Conservation (phyloP, 1,140 invertebrate genomes). For the Caenorhabditis inopinata region DNA sequence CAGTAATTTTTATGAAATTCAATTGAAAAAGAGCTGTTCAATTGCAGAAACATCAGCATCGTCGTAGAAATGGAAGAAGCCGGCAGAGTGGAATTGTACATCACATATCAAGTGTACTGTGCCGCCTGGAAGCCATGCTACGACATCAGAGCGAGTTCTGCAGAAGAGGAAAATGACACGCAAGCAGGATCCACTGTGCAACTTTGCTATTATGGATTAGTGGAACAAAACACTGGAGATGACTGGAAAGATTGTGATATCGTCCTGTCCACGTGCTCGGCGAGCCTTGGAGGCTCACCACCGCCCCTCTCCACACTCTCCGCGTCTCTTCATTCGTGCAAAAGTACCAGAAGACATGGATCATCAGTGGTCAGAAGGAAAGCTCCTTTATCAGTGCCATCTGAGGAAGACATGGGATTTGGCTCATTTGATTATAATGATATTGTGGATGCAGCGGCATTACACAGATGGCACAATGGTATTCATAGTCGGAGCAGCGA, state of each 20-base stretch:
- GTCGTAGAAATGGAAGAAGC: slow-evolving; percentile 54
- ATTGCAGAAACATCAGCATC: slow-evolving; percentile 56
- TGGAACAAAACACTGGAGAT: slow-evolving; percentile 68
- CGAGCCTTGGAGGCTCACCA: slow-evolving; percentile 67
- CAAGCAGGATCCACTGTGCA: slow-evolving; percentile 44
- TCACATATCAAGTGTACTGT: slow-evolving; percentile 64
- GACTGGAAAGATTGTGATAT: slow-evolving; percentile 68
- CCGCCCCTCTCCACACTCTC: slow-evolving; percentile 62
- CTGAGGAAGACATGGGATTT: slow-evolving; percentile 64
- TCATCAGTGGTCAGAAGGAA: slow-evolving; percentile 25
- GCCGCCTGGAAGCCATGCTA: slow-evolving; percentile 61
- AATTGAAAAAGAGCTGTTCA: background rate
- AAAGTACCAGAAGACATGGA: slow-evolving; percentile 39
- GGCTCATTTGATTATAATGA: slow-evolving; percentile 66
- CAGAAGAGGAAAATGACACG: slow-evolving; percentile 35
- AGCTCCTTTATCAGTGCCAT: slow-evolving; percentile 49
- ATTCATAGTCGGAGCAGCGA: slow-evolving; percentile 37
- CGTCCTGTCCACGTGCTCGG: slow-evolving; percentile 67
- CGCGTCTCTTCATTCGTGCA: slow-evolving; percentile 53
- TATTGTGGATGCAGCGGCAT: slow-evolving; percentile 57
- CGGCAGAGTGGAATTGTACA: slow-evolving; percentile 49
- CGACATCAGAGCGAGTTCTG: slow-evolving; percentile 59
- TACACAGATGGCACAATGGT: slow-evolving; percentile 56
- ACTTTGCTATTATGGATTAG: slow-evolving; percentile 68
- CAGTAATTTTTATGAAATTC: background rate